phyloP scores from a whole-genome alignment of 2,113 vertebrate species.

The Spermophilus dauricus region DNA sequence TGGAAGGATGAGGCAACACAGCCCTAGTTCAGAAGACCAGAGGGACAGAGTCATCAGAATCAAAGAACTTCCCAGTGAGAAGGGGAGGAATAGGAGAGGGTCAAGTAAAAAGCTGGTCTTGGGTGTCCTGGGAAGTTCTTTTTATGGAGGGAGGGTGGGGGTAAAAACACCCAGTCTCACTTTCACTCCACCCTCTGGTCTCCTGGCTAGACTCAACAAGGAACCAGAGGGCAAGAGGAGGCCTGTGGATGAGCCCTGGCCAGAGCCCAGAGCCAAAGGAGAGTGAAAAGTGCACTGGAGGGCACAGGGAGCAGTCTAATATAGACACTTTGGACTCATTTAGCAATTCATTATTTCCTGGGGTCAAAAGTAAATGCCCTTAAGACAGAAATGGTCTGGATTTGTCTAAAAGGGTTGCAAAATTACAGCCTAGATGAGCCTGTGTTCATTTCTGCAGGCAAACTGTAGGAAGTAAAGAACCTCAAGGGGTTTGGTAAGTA shows the following conservation, averaged over 20 bases:
- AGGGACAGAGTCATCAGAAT: background rate
- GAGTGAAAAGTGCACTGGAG: background rate
- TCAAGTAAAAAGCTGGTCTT: background rate
- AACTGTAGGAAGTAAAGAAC: background rate
- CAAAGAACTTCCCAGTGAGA: background rate
- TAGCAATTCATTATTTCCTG: background rate
- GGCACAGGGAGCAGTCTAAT: background rate
- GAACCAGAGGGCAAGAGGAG: background rate
- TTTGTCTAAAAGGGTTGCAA: no score
- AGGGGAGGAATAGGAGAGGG: background rate
- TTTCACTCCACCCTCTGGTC: background rate
- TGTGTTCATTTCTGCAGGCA: background rate
- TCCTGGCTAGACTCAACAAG: background rate
- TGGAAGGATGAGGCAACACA: background rate
- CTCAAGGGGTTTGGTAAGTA: background rate
- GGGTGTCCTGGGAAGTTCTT: background rate
- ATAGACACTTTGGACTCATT: background rate
- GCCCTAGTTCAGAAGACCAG: background rate
- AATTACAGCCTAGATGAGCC: background rate
- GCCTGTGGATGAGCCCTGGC: background rate
- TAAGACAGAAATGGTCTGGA: background rate
- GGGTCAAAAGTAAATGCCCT: background rate
- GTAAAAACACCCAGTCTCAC: background rate
- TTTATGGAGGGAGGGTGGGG: no score
- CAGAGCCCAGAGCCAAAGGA: background rate